Percentiles rank a stretch among this genome's conserved stretches.
Evolutionary conservation across 1,140 invertebrate genomes (phyloP).

Genomic region (Heliothis virescens): DNA sequence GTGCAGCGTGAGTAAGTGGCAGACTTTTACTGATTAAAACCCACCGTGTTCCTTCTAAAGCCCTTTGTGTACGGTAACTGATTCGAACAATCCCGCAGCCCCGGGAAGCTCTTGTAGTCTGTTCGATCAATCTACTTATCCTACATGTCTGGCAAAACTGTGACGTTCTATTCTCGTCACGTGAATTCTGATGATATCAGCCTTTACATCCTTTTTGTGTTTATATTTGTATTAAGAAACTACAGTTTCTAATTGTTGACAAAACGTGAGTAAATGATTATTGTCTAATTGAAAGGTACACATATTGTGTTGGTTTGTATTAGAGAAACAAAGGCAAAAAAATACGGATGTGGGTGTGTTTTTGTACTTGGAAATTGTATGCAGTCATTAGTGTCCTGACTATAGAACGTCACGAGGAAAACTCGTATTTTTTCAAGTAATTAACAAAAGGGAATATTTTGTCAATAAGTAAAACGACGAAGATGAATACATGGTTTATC

Average conservation of each 20-base stretch:
- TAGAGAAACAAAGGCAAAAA: constrained; percentile 3
- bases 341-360: constrained; percentile 14
- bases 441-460: too few species aligned
- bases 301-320: constrained; percentile 15
- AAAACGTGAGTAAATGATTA: constrained; percentile 26
- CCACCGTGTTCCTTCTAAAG: too few species aligned
- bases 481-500: too few species aligned
- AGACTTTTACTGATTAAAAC: too few species aligned
- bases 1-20: too few species aligned
- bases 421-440: too few species aligned
- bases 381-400: not conserved
- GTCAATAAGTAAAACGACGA: too few species aligned
- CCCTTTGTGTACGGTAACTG: too few species aligned
- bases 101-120: too few species aligned
- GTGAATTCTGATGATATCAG: constrained; percentile 12
- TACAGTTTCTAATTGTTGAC: constrained; percentile 33
- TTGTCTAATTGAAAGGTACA: constrained; percentile 26
- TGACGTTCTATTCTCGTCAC: not conserved
- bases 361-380: not conserved
- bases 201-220: constrained; percentile 38
- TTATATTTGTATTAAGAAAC: constrained; percentile 35
- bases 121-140: too few species aligned
- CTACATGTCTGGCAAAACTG: not conserved
- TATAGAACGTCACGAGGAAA: too few species aligned
- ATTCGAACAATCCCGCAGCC: too few species aligned